A percentile compares a stretch with the other conserved stretches of the same genome.
Conservation (phyloP, 2,888 invertebrate genomes). For the Nineta flava region DNA sequence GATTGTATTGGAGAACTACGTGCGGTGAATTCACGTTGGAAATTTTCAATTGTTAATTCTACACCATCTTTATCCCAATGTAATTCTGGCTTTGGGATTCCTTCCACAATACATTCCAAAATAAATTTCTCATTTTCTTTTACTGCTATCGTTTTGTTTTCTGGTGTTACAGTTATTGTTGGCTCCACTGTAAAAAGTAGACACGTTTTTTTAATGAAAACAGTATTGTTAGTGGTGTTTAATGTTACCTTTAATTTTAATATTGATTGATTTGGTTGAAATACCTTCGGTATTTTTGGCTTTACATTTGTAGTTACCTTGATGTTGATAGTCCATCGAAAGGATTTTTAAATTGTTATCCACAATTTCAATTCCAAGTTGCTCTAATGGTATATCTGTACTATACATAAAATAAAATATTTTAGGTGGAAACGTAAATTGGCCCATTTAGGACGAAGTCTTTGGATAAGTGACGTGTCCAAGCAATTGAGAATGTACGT, state of each 20-base stretch:
- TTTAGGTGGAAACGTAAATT: no score
- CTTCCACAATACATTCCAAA: conserved; percentile 37
- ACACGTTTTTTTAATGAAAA: background rate
- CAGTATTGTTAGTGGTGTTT: background rate
- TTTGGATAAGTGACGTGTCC: no score
- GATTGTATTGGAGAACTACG: background rate
- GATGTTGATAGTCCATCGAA: background rate
- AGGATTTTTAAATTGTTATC: background rate
- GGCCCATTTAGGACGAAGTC: no score
- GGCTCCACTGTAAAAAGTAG: conserved; percentile 9
- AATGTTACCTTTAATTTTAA: background rate
- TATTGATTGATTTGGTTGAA: background rate
- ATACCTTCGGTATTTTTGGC: background rate
- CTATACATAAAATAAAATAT: no score
- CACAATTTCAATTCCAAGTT: no score
- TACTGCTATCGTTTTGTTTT: conserved; percentile 10
- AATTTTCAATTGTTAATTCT: conserved; percentile 2
- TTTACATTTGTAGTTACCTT: background rate
- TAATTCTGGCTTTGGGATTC: conserved; percentile 38
- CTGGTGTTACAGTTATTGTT: conserved; percentile 2
- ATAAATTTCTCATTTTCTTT: conserved; percentile 19
- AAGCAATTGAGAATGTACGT: no score
- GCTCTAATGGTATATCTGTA: no score
- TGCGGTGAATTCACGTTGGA: conserved; percentile 1
- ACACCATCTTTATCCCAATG: conserved; percentile 20